These are phyloP conservation scores for Chrysodeixis includens DNA, from an alignment of 2,888 invertebrate genomes.

Conservation along the genomic window DNA sequence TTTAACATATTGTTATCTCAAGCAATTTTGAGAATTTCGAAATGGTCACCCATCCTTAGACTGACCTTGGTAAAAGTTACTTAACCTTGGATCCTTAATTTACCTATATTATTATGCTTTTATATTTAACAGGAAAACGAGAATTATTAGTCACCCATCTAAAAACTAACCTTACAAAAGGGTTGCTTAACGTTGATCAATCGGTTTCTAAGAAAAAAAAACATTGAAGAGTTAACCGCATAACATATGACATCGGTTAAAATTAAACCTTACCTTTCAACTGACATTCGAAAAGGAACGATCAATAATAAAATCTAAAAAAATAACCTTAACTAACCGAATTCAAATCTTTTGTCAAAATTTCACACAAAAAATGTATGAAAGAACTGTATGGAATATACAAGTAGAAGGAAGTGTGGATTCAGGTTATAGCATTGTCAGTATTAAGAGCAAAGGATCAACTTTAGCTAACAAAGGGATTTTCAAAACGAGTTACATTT, in stretches of 20 bases:
- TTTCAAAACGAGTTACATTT: too few species aligned
- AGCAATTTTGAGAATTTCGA: too few species aligned
- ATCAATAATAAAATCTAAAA: conserved; percentile 44
- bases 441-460: too few species aligned
- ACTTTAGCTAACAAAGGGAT: too few species aligned
- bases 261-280: conserved; percentile 12
- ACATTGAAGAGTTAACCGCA: not conserved
- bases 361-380: conserved; percentile 43
- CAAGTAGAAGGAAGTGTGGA: too few species aligned
- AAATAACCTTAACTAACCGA: conserved; percentile 58
- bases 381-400: too few species aligned
- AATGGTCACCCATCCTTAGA: too few species aligned
- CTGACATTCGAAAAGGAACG: conserved; percentile 22
- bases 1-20: too few species aligned
- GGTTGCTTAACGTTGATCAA: not conserved
- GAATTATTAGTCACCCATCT: not conserved
- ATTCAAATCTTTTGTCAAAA: conserved; percentile 59
- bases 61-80: too few species aligned
- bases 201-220: not conserved
- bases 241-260: not conserved
- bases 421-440: not conserved
- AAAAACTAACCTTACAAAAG: not conserved
- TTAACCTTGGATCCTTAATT: too few species aligned
- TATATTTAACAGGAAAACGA: too few species aligned
- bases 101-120: too few species aligned